Conservation (phyloP, 2,113 vertebrate species). For the Hippocampus guttulatus region DNA sequence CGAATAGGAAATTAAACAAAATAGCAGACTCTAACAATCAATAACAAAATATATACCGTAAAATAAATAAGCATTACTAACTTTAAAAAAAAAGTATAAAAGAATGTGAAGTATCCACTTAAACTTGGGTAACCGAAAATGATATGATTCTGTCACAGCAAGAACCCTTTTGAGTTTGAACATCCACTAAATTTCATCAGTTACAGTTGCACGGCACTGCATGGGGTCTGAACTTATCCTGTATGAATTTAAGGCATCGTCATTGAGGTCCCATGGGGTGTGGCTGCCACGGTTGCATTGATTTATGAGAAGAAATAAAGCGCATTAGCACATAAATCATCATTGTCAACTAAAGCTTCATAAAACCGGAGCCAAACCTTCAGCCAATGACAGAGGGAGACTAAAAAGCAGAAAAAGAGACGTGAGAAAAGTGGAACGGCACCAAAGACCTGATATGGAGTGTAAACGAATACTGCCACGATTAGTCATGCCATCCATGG, state of each 20-base stretch:
- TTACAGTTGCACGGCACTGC: background rate
- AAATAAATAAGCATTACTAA: too few relatives aligned
- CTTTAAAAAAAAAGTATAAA: too few relatives aligned
- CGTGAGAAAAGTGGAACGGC: conserved; percentile 53
- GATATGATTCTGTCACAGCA: background rate
- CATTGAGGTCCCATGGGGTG: conserved; percentile 28
- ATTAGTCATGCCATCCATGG: conserved; percentile 53
- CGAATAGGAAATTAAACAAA: too few relatives aligned
- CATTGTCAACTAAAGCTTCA: conserved; percentile 43
- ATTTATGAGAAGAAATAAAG: conserved; percentile 59
- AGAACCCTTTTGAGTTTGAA: background rate
- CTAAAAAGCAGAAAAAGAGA: conserved; percentile 48
- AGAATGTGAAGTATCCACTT: too few relatives aligned
- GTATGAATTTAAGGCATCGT: conserved; percentile 14
- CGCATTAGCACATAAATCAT: conserved; percentile 57
- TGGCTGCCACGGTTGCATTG: conserved; percentile 25
- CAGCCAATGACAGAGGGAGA: conserved; percentile 3
- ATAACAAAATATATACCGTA: too few relatives aligned
- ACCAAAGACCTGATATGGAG: conserved; percentile 45
- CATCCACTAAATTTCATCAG: background rate
- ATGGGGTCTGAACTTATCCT: background rate
- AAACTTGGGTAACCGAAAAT: too few relatives aligned
- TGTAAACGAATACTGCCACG: conserved; percentile 47
- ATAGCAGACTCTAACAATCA: too few relatives aligned
- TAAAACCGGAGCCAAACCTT: conserved; percentile 51